Base-by-base conservation (phyloP, 2,797 vertebrate species). In the Carapus acus region DNA sequence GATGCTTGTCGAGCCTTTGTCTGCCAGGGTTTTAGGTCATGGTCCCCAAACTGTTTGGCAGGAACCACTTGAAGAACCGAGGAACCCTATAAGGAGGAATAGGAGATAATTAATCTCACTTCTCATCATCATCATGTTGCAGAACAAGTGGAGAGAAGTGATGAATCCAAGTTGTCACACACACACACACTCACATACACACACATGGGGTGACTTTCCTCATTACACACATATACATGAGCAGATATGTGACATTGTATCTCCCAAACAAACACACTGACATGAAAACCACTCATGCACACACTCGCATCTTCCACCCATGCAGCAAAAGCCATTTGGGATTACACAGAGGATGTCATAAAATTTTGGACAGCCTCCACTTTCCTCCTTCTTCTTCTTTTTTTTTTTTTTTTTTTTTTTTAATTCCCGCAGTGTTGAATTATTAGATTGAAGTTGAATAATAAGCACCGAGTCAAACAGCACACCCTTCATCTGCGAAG, bases 361-460 rank as follows among this genome's bases (percentile, higher is more conserved):
- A 91, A 89, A 91, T 90, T 33, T 88, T 85, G 89, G 89, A 89
- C 89, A 89, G 88, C 60, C 69, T 55, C 75, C 73, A 65, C 69
- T 69, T 58, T 53, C 14, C n/a, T n/a, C 14, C 14, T 33, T 33
- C 31, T 9, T 33, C 31, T 33, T 13, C 12, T 33, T 9, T 9
- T 33, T 88, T 88, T 85, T 88, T 88, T 87, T 87, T 85, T 89
- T 88, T 87, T 13, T 20, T 19, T 88, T 88, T 87, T 88, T 89
- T 88, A 91, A 87, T 89, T 90, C 89, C 92, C 90, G 92, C 93
- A 94, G 91, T 93, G 90, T 93, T 92, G 90, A 93, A 94, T 93
- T 94, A 96, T 93, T 93, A 92, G 93, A 94, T 92, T 93, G 91
- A 94, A 96, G 93, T 92, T 93, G 91, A 96, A 93, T 96, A 96